These are phyloP conservation scores for Cephus pygmeus DNA, from an alignment of 2,888 invertebrate genomes.

Conservation along the genomic window DNA sequence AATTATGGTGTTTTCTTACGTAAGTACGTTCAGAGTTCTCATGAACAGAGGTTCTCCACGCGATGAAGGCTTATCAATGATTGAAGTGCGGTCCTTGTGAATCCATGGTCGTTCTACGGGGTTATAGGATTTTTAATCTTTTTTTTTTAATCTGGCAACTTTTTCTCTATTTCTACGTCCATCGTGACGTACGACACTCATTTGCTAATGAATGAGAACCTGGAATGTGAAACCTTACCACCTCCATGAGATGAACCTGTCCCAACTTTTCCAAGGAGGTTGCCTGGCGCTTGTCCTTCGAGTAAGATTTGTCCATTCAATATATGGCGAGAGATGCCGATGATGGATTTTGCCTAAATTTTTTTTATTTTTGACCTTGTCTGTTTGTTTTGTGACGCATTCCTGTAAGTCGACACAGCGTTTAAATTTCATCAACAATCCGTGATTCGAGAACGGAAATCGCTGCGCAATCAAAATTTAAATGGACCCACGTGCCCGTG, in stretches of 20 bases:
- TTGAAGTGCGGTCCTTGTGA: not conserved
- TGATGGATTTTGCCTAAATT: not conserved
- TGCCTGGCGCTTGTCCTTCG: constrained; percentile 33
- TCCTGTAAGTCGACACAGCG: not conserved
- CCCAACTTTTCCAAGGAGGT: constrained; percentile 32
- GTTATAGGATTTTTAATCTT: not conserved
- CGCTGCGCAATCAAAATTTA: not conserved
- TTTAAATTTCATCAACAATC: not conserved
- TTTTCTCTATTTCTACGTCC: not conserved
- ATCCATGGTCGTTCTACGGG: not conserved
- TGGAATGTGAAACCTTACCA: constrained; percentile 35
- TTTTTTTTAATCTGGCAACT: not conserved
- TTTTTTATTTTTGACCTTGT: not conserved
- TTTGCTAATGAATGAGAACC: constrained; percentile 36
- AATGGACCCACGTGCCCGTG: not conserved
- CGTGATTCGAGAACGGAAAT: not conserved
- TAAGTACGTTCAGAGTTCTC: not conserved
- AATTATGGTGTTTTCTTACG: constrained; percentile 5
- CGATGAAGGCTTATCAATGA: not conserved
- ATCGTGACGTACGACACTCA: not conserved
- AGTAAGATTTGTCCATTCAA: not conserved
- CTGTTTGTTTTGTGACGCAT: not conserved
- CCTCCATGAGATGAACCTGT: constrained; percentile 43
- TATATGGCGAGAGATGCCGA: not conserved
- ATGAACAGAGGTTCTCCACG: not conserved